Base-by-base conservation (phyloP, 2,113 vertebrate genomes). In the Tetrao urogallus region DNA sequence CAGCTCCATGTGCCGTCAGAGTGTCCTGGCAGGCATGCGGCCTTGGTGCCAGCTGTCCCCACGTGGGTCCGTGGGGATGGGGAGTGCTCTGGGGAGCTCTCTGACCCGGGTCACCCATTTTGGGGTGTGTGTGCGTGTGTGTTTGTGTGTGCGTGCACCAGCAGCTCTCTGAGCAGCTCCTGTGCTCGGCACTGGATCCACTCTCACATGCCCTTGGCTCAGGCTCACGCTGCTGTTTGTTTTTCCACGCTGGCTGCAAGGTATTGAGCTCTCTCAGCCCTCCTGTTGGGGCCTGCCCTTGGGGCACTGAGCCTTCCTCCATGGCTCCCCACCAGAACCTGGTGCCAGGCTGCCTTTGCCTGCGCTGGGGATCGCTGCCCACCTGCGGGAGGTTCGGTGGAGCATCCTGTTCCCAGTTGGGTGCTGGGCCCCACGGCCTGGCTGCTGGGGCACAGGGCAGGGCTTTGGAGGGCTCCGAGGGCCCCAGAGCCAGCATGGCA, bases 91-190 rank as follows among this genome's bases (percentile, higher is more conserved):
- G 48, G 75, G 52, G 56, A 71, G 73, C 60, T 87, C 28, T 32
- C 6, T 11, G 7, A 5, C 1, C 0, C 1, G 2, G 32, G 14
- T 67, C 40, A 42, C 34, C 50, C 3, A 2, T 21, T 34, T 2
- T 6, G 36, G 63, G 63, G 14, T 19, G 2, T 61, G 34, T 61
- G 25, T 40, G 60, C 8, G 13, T 36, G 9, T 36, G 10, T 22
- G 15, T 2, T 5, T 1, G 1, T 7, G 12, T 3, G 4, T 2
- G n/a, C 1, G 0, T 21, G 20, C 40, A 22, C 19, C 76, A 8
- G 2, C 30, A 40, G 52, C 67, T 57, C 3, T 1, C 65, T 6
- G 4, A 4, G 19, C 25, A 7, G 1, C 1, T 75, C 18, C 56
- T 13, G 10, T 10, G n/a, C 36, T 9, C 0, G 0, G 63, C 27